Conservation (phyloP, 2,888 invertebrate genomes). For the Ptilodon capucinus region DNA sequence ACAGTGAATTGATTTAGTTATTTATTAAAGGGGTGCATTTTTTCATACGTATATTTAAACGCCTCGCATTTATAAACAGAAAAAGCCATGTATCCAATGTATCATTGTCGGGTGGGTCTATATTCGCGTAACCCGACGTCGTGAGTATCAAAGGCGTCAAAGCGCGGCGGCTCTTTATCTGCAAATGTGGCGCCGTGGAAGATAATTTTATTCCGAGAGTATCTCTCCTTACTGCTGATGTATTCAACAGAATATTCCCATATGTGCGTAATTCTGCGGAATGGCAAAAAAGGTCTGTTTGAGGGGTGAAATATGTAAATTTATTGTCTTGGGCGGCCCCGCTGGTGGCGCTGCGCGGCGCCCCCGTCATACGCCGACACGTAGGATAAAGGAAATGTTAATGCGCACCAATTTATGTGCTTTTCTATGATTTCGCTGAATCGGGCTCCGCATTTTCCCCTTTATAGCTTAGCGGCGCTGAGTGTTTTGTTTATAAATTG, state of each 20-base stretch:
- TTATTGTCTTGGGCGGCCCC: constrained; percentile 82
- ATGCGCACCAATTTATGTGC: constrained; percentile 81
- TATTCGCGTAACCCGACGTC: constrained; percentile 14
- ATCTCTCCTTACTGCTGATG: constrained; percentile 81
- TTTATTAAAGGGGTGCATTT: constrained; percentile 13
- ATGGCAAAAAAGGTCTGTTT: constrained; percentile 83
- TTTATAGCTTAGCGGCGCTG: constrained; percentile 55
- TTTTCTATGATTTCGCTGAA: constrained; percentile 83
- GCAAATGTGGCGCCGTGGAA: constrained; percentile 73
- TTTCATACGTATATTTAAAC: no score
- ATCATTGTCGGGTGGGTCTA: neutral
- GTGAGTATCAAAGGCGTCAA: constrained; percentile 50
- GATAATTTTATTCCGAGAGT: constrained; percentile 82
- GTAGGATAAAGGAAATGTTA: constrained; percentile 83
- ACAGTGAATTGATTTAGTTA: no score
- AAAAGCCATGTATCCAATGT: neutral
- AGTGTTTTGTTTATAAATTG: constrained; percentile 62
- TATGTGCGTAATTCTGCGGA: constrained; percentile 83
- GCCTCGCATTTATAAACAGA: neutral
- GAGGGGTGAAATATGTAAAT: constrained; percentile 83
- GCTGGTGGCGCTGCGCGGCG: constrained; percentile 56
- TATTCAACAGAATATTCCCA: constrained; percentile 83
- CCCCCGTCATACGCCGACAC: constrained; percentile 82
- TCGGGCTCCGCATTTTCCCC: constrained; percentile 70
- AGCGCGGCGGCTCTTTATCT: constrained; percentile 65